Evolutionary conservation across 2,797 vertebrate species (phyloP), one percentile per base, ranked within the genome.

Genomic region (Intellagama lesueurii): DNA sequence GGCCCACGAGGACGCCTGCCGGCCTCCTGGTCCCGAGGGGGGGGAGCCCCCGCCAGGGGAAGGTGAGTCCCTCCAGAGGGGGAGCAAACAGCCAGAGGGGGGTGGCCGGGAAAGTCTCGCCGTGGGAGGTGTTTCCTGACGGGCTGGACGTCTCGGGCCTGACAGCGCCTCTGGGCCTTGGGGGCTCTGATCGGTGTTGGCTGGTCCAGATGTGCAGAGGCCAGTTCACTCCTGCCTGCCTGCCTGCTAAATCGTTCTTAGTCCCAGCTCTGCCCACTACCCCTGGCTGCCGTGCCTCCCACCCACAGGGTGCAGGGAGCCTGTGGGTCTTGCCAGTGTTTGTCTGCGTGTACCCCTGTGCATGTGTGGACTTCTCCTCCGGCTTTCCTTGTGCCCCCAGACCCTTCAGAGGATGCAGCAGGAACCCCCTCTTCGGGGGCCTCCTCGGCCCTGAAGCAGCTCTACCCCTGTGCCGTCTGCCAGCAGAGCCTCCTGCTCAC

Each of bases 1-100:
- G 92, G 97, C 98, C 77, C 99, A 99, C 0, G 96, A 98, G 94
- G 97, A 95, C 90, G 83, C 96, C 91, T 99, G 99, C 91, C 96
- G 0, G 85, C 95, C 12, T 96, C 91, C 0, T 94, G 96, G 69
- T 70, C 91, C 81, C 35, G 70, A 75, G 70, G 44, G 32, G 70
- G 44, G 28, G 7, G 64, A 32, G 26, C 30, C 60, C 0, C 19
- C 47, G 19, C 17, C 0, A 0, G 28, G 44, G 0, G 72, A 90
- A n/a, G 84, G 94, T 91, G 80, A 84, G 89, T 3, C 9, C 26
- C n/a, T 47, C 9, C 6, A 12, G 1, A 8, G 26, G 16, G 26
- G 19, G 8, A 2, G 19, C 60, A 5, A 9, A 5, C 1, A 35
- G 70, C 30, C 5, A n/a, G 49, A 32, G 24, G 73, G 2, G 8